phyloP scores from a whole-genome alignment of 2,888 invertebrate species.

The Subacronicta megacephala region DNA sequence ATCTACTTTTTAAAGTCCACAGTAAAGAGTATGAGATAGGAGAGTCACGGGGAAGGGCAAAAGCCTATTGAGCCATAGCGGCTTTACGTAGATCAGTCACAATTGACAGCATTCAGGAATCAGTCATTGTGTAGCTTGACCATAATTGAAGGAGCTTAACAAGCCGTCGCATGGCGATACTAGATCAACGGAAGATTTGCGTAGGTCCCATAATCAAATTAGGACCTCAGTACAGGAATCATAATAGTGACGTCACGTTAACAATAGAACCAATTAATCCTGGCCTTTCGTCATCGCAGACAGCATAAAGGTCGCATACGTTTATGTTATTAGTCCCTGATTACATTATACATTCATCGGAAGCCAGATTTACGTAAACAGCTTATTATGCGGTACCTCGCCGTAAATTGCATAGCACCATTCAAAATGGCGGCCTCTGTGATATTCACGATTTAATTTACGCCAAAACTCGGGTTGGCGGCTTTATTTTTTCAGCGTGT shows the following conservation, averaged over 20 bases:
- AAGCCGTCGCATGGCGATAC: too few species aligned
- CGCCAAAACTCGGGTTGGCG: conserved; percentile 63
- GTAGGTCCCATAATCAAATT: too few species aligned
- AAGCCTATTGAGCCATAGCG: too few species aligned
- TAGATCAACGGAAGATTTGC: too few species aligned
- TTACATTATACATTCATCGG: conserved; percentile 86
- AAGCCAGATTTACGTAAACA: conserved; percentile 80
- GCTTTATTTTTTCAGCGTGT: conserved; percentile 64
- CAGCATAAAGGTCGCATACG: conserved; percentile 59
- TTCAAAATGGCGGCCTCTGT: conserved; percentile 62
- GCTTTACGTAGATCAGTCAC: too few species aligned
- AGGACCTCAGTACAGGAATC: background rate
- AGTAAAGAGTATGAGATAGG: too few species aligned
- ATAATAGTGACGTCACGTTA: conserved; percentile 5
- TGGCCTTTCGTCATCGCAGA: conserved; percentile 31
- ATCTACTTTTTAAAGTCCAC: too few species aligned
- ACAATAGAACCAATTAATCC: conserved; percentile 47
- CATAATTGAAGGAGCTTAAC: too few species aligned
- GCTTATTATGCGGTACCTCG: conserved; percentile 74
- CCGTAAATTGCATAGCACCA: conserved; percentile 66
- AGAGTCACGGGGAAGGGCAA: too few species aligned
- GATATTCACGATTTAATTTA: conserved; percentile 73
- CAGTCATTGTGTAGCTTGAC: too few species aligned
- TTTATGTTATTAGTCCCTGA: conserved; percentile 72
- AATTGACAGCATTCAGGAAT: too few species aligned